Evolutionary conservation across 2,113 vertebrate genomes (phyloP).

Genomic region (Martes martes): DNA sequence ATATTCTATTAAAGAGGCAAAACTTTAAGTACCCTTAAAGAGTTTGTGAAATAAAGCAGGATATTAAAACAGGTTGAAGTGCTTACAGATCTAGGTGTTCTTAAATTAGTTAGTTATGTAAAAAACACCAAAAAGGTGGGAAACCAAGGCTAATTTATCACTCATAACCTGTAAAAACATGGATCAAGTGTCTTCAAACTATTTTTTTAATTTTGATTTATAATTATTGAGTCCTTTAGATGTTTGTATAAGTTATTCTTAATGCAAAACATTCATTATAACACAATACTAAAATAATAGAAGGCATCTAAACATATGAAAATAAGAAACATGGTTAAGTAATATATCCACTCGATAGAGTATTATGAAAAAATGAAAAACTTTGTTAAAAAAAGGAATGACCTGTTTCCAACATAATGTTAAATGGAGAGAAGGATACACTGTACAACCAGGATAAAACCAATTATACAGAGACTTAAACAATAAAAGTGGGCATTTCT

Average conservation of each 20-base stretch:
- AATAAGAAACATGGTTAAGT: background rate
- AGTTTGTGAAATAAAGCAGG: background rate
- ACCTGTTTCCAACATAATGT: background rate
- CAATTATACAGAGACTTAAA: background rate
- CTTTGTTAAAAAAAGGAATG: background rate
- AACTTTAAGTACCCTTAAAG: background rate
- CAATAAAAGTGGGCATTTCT: background rate
- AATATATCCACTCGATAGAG: background rate
- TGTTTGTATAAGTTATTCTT: background rate
- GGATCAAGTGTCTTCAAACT: background rate
- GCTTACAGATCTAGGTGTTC: background rate
- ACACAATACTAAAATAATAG: background rate
- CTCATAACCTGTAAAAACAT: background rate
- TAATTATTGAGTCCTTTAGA: slow-evolving; percentile 19
- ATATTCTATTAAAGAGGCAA: background rate
- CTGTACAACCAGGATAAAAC: background rate
- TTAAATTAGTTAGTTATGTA: background rate
- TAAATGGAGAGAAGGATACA: background rate
- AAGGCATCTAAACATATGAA: background rate
- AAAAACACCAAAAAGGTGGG: background rate
- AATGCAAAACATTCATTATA: background rate
- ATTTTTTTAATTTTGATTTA: background rate
- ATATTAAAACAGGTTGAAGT: background rate
- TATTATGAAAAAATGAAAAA: background rate
- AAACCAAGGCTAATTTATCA: background rate